Base-by-base conservation (phyloP, 2,113 vertebrate genomes). In the Tamias sibiricus region DNA sequence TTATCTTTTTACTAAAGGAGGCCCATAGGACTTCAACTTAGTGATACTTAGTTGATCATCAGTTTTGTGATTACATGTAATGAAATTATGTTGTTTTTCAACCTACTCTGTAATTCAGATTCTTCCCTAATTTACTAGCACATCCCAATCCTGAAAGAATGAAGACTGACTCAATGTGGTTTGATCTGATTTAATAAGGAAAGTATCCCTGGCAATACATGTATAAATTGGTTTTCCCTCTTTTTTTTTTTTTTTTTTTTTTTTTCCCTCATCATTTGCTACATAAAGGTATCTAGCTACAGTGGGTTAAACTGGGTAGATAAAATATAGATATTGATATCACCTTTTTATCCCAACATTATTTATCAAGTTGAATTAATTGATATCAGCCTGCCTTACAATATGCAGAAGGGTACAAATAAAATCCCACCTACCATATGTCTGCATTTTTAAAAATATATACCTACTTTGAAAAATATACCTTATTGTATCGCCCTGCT, bases 1-100 rank as follows among this genome's bases (percentile, higher is more conserved):
- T 97, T 95, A 96, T 95, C 96, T 95, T 95, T 93, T 93, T 93
- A 81, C 49, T 90, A 77, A 97, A 95, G 80, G 40, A 97, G 90
- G 40, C 90, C 75, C 92, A 52, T 4, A 96, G 76, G 96, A 95
- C 75, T 93, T 89, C 64, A 92, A 93, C 87, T 96, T 87, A 84
- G 75, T 71, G 90, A 87, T 90, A 80, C 57, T 96, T 85, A 57
- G 81, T 40, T 87, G 82, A 49, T 93, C 57, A 42, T 95, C 89
- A 87, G 83, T 94, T 91, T 83, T 2, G 90, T 69, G 92, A 93
- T 95, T 79, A 79, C 52, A 62, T 40, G 49, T 87, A 95, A 93
- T 71, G 82, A 94, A 95, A 95, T 90, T 87, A 52, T 49, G 28
- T 77, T 90, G 44, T 86, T 94, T 94, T 93, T 47, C 52, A 90